Base-by-base conservation (phyloP, 2,113 vertebrate genomes). In the Mastomys natalensis region DNA sequence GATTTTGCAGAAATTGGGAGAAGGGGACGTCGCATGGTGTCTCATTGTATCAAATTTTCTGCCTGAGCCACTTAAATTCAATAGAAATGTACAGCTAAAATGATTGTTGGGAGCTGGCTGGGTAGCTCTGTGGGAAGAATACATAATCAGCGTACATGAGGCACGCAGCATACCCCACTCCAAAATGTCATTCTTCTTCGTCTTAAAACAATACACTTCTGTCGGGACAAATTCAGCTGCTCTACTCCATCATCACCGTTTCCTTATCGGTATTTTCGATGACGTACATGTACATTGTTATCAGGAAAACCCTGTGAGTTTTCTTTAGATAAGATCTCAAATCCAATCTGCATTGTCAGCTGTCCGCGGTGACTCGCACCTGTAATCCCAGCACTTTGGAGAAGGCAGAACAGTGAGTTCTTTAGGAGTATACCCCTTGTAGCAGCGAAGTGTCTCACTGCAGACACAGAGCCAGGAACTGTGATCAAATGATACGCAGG, bases 251-350 rank as follows among this genome's bases (percentile, higher is more conserved):
- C 88, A 2, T 0, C 66, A 3, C 0, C 48, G 45, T 96, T 72
- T 96, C 34, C 40, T 80, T 34, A 31, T 24, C 92, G 43, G 84
- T 64, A 66, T 87, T 93, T 40, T 37, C 68, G 37, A 62, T 94
- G 64, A 70, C 37, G 12, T 7, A 43, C 16, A 4, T 29, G 6
- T 77, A 93, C 74, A 84, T 66, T 81, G n/a, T 72, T 92, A 16
- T 29, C 74, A 55, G 34, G 22, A 12, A 95, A 93, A 24, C 4
- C 72, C 34, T 89, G 64, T 60, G 45, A 78, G 21, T 31, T 43
- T 90, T 43, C 70, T 90, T 97, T 87, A 78, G 62, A 45, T 53
- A 91, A 87, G 7, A 70, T 87, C 84, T 94, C 48, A 73, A 90
- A 5, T 90, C 77, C 72, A 91, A 88, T 62, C 31, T 16, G 11